Percentiles rank a stretch among this genome's conserved stretches.
Conservation (phyloP, 1,140 invertebrate species). For the Pseudoatta argentina region DNA sequence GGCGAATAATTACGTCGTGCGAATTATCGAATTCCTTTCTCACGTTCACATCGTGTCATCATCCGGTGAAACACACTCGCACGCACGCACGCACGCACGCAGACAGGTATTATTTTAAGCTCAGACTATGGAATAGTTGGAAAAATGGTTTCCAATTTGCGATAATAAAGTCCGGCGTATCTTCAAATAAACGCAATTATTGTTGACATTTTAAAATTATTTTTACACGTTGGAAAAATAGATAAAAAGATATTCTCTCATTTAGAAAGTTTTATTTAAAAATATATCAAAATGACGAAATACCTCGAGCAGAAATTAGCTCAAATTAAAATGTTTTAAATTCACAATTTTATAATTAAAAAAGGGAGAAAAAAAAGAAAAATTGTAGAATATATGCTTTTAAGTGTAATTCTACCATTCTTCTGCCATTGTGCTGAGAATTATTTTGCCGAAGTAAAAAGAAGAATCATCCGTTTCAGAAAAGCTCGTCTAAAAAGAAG, state of each 20-base stretch:
- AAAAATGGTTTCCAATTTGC: constrained; percentile 28
- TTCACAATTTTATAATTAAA: not conserved
- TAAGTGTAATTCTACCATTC: not conserved
- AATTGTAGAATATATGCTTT: not conserved
- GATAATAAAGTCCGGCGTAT: constrained; percentile 14
- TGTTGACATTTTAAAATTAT: constrained; percentile 4
- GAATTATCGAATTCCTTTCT: constrained; percentile 57
- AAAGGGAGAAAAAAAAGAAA: not conserved
- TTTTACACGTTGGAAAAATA: constrained; percentile 8
- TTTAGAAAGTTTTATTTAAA: not conserved
- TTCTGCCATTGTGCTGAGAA: not conserved
- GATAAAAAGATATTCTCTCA: not conserved
- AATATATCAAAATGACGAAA: constrained; percentile 8
- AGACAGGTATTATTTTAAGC: constrained; percentile 31
- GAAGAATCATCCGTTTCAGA: constrained; percentile 11
- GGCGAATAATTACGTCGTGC: constrained; percentile 30
- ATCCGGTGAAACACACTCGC: not conserved
- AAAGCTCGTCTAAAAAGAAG: constrained; percentile 19
- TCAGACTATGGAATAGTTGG: not conserved
- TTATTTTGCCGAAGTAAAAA: not conserved
- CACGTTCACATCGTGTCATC: not conserved
- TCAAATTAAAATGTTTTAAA: not conserved
- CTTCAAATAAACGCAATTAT: constrained; percentile 9
- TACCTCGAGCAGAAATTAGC: not conserved
- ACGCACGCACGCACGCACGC: not conserved